Base-by-base conservation (phyloP, 2,113 vertebrate species). In the Ceyx margarethae region DNA sequence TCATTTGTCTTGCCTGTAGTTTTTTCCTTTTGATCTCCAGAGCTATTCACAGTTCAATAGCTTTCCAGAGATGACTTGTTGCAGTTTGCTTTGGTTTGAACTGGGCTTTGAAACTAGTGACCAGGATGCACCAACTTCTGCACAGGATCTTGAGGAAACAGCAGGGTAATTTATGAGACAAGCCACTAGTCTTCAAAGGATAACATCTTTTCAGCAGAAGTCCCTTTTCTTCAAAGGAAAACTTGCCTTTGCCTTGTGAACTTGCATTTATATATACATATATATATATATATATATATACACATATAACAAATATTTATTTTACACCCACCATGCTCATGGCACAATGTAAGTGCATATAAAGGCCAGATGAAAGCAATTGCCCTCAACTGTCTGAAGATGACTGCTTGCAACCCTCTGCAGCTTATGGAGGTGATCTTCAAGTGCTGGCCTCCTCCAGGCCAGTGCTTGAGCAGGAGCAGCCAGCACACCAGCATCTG, bases 151-250 rank as follows among this genome's bases (percentile, higher is more conserved):
- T 69, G 56, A 87, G 72, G 90, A 91, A 91, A 90, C 31, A 65
- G 42, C 61, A 77, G 79, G 42, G 45, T 81, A 93, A 95, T 93
- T 85, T 74, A 92, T 33, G 50, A 95, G 45, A 82, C 33, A 77
- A 80, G 56, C 35, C 66, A 61, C 45, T 40, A 25, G 35, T 68
- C 87, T 93, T 91, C 77, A 91, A 95, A 96, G 84, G 29, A 58
- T 67, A 87, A 78, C 86, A 88, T 81, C 67, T 94, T 83, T 78
- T 64, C 64, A 71, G 71, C 57, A 88, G 60, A 76, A 92, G 64
- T 67, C 48, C 29, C n/a, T 92, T 79, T 90, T 73, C 84, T 91
- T 87, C 80, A 94, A 96, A 92, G 77, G 62, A 78, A 94, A 87
- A 60, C 43, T 19, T 29, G 40, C 33, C 42, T 77, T 92, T 90